Base-by-base conservation (phyloP, 2,113 vertebrate species). In the Synodontis membranacea region DNA sequence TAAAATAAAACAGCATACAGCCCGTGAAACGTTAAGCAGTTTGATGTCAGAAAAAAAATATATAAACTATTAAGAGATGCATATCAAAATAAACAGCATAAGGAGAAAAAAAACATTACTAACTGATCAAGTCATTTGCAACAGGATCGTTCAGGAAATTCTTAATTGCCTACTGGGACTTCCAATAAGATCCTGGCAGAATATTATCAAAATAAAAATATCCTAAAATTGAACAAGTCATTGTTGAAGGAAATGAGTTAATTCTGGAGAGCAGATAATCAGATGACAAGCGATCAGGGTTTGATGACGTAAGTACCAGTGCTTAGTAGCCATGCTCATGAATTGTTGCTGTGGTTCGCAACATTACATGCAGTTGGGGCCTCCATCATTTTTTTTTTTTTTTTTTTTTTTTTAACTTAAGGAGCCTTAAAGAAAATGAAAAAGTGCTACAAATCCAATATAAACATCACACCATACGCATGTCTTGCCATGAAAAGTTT, bases 1-100 rank as follows among this genome's bases (percentile, higher is more conserved):
- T 1, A 60, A 84, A 89, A 76, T 60, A 15, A 89, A 62, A 84
- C 81, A 39, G 66, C 87, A 84, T 23, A 39, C 52, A 50, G 50
- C 87, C 68, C 37, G 10, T 82, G 58, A 74, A 82, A 52, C 23
- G 50, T 66, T 34, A 70, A 70, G 74, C 46, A 44, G 68, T 76
- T 75, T 82, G 60, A 70, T 60, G 79, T 44, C 66, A 56, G 37
- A 17, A 79, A 79, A 54, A 79, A n/a, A n/a, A n/a, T n/a, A 37
- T 9, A 12, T 11, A 52, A 80, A 80, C 50, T 78, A 9, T 50
- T 81, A 25, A 79, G 82, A 81, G 39, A 60, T 62, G 28, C 39
- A 28, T 46, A 58, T 84, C 50, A 54, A 58, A 84, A 56, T 72
- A 39, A 68, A 28, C 37, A 37, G 46, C 34, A 14, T 84, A 7